These are phyloP conservation scores for Bubo scandiacus DNA, from an alignment of 2,113 vertebrate species.

Conservation along the genomic window DNA sequence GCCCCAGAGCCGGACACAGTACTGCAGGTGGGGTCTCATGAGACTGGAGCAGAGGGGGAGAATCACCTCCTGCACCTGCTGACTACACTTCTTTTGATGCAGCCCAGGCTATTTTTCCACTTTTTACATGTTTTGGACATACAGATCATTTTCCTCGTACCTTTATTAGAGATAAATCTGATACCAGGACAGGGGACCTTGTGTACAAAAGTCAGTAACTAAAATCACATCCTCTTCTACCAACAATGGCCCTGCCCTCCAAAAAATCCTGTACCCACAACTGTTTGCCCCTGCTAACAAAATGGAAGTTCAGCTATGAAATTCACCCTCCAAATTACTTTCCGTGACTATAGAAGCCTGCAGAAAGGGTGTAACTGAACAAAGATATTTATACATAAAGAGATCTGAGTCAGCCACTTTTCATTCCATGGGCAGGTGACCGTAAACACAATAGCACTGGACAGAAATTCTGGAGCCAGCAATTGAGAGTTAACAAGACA, in stretches of 20 bases:
- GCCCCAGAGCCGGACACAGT: no score
- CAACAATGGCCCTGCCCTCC: fast-evolving
- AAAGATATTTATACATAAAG: background rate
- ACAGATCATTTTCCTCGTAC: background rate
- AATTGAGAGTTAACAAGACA: background rate
- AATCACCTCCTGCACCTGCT: no score
- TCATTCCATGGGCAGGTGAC: background rate
- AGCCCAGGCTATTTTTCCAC: no score
- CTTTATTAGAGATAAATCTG: background rate
- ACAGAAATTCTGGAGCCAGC: background rate
- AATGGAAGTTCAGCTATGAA: background rate
- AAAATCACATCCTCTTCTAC: background rate
- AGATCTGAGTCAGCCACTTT: background rate
- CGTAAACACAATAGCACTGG: background rate
- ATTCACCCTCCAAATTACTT: background rate
- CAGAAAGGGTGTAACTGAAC: background rate
- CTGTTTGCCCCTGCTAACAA: background rate
- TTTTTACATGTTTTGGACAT: background rate
- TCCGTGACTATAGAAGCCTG: background rate
- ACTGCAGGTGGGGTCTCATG: no score
- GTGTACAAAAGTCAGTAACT: background rate
- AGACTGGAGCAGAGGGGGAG: no score
- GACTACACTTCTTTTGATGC: no score
- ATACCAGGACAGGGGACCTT: background rate
- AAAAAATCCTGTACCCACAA: background rate